Conservation (phyloP, 2,113 vertebrate genomes). For the Chaenocephalus aceratus region DNA sequence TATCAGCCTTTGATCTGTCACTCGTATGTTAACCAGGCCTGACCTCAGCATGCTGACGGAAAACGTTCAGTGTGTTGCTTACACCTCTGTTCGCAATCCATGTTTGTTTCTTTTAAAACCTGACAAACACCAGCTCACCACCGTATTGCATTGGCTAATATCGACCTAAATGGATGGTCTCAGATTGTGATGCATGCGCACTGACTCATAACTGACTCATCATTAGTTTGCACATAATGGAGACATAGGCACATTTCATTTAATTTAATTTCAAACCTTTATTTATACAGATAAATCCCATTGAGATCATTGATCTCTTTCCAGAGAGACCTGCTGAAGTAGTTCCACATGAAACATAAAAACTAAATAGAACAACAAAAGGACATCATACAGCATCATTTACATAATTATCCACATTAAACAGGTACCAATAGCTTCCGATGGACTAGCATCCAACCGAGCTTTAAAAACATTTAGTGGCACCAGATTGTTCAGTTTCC, state of each 20-base stretch:
- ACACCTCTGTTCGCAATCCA: not conserved
- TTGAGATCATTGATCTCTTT: no score
- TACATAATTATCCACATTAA: no score
- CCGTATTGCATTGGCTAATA: not conserved
- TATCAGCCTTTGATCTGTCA: constrained; percentile 51
- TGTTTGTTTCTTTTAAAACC: not conserved
- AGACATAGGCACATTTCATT: not conserved
- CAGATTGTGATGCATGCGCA: not conserved
- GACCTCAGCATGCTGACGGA: constrained; percentile 38
- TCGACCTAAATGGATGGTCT: not conserved
- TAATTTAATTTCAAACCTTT: no score
- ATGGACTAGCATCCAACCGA: no score
- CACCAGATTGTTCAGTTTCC: no score
- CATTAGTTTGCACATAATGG: not conserved
- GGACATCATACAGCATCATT: no score
- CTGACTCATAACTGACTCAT: not conserved
- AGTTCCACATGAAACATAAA: no score
- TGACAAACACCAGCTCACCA: not conserved
- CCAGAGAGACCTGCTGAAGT: no score
- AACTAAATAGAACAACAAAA: no score
- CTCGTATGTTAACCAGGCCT: constrained; percentile 16
- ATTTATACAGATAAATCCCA: no score
- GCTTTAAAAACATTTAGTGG: no score
- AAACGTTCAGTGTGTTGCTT: not conserved
- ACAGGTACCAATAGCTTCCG: no score